Conservation (phyloP, 1,140 invertebrate genomes). For the Drosophila nigromelanica region DNA sequence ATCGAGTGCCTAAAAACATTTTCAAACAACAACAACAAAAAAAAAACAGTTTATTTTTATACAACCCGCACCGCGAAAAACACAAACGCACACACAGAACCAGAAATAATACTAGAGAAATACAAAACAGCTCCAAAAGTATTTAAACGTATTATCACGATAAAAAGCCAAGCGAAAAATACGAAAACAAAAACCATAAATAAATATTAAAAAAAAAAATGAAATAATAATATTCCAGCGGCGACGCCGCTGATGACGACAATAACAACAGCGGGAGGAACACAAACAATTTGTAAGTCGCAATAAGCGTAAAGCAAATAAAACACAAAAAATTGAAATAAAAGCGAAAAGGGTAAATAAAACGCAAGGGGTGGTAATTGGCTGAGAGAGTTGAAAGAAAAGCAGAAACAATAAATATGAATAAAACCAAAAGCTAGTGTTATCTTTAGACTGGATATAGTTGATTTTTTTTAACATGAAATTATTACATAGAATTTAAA, state of each 20-base stretch:
- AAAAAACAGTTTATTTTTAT: slow-evolving; percentile 42
- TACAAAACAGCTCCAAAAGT: slow-evolving; percentile 37
- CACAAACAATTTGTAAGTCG: slow-evolving; percentile 72
- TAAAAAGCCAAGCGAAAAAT: slow-evolving; percentile 46
- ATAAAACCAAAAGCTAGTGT: background rate
- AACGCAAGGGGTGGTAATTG: slow-evolving; percentile 1
- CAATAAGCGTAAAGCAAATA: slow-evolving; percentile 78
- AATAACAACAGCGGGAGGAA: slow-evolving; percentile 29
- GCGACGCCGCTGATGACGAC: slow-evolving; percentile 42
- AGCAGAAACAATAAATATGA: background rate
- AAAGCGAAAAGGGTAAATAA: slow-evolving; percentile 26
- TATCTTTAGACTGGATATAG: background rate
- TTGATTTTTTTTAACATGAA: background rate
- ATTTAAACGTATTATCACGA: slow-evolving; percentile 51
- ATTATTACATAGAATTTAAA: no score
- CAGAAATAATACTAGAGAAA: background rate
- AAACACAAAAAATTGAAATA: slow-evolving; percentile 30
- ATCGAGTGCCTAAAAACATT: slow-evolving; percentile 26
- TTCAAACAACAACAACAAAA: slow-evolving; percentile 18
- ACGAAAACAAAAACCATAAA: slow-evolving; percentile 26
- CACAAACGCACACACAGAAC: slow-evolving; percentile 1
- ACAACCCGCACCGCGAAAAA: slow-evolving; percentile 25
- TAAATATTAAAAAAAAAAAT: slow-evolving; percentile 33
- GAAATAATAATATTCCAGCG: slow-evolving; percentile 51
- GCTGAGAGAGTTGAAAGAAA: background rate